phyloP scores from a whole-genome alignment of 2,797 vertebrate species.

The Pristis pectinata region DNA sequence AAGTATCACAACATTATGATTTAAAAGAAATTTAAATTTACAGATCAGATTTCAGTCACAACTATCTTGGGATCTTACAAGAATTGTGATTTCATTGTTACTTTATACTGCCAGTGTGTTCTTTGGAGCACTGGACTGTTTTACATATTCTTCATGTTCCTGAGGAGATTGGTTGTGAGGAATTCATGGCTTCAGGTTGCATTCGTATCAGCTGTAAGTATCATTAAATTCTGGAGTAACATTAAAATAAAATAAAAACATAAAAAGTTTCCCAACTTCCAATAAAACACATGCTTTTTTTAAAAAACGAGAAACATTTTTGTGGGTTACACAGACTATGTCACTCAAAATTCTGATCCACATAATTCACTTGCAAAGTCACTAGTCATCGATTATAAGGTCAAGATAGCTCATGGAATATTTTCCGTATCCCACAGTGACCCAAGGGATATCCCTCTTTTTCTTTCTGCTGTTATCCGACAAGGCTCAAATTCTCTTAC shows the following conservation, averaged over 20 bases:
- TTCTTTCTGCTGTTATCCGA: neutral
- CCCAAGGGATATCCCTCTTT: neutral
- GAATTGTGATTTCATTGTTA: neutral
- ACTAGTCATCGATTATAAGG: neutral
- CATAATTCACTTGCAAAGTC: neutral
- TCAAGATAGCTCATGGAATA: slow-evolving; percentile 22
- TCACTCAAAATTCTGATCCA: neutral
- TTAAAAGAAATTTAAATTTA: neutral
- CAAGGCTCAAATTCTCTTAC: slow-evolving; percentile 14
- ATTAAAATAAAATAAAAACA: neutral
- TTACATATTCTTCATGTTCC: neutral
- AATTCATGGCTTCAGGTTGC: slow-evolving; percentile 9
- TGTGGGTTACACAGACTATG: slow-evolving; percentile 8
- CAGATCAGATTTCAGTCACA: neutral
- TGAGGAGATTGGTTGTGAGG: neutral
- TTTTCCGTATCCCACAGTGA: slow-evolving; percentile 6
- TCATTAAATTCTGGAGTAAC: neutral
- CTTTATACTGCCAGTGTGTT: neutral
- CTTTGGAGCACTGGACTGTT: neutral
- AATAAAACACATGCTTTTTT: neutral
- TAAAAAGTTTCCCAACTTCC: neutral
- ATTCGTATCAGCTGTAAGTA: neutral
- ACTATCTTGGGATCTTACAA: neutral
- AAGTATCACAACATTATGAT: neutral
- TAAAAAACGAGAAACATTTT: neutral